Base-by-base conservation (phyloP, 2,797 vertebrate genomes). In the Epinephelus awoara region DNA sequence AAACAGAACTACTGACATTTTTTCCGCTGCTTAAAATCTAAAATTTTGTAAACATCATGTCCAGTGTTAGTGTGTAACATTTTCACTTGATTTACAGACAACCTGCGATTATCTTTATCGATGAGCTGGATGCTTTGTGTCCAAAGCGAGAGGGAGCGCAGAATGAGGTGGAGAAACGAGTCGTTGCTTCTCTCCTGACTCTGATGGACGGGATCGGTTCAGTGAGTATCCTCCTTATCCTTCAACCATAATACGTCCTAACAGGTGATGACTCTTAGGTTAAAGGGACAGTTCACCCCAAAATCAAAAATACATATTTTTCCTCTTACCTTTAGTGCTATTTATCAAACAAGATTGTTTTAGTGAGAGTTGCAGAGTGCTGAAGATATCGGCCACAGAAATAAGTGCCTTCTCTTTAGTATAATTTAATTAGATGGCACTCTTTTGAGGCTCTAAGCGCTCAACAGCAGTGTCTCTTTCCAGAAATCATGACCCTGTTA, bases 121-220 rank as follows among this genome's bases (percentile, higher is more conserved):
- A 99, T 67, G 98, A 99, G 85, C 90, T 99, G 82, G 98, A 99
- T 54, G 97, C 98, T 0, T 92, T 99, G 82, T 99, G 97, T 76
- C 97, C 98, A 0, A 98, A 96, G 92, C 93, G 98, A 90, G 98
- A 99, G 69, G 97, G 95, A 1, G 94, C 97, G 5, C 97, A 98
- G 91, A 98, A 97, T n/a, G 97, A 99, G 94, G 97, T 99, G 88
- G 98, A 99, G 88, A 99, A 98, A 85, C 94, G 98, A 66, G 95
- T 99, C 1, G 98, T 99, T 1, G 96, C 98, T 17, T 98, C 98
- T 1, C 95, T 99, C 4, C 95, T 99, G 78, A 99, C 97, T 0
- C 91, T 99, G 77, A 99, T 99, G 98, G 98, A 99, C 29, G 98
- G 98, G 40, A 97, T 99, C 46, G 98, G 97, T 54, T 98, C 98